phyloP scores from a whole-genome alignment of 2,888 invertebrate species.

The Schizotus pectinicornis region DNA sequence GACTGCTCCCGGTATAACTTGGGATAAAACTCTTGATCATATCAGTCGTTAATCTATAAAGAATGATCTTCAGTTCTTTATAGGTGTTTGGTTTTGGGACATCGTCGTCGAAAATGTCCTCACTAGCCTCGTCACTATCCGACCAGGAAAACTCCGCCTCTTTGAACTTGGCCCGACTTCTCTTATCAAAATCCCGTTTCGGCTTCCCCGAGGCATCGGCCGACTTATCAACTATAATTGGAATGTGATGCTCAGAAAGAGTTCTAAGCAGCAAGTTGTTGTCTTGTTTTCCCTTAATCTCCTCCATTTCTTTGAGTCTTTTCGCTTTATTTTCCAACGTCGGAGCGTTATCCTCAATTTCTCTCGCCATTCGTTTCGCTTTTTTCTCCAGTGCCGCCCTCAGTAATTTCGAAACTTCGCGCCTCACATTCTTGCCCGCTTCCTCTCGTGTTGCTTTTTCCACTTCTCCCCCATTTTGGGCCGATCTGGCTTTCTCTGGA shows the following conservation, averaged over 20 bases:
- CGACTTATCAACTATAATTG: conserved; percentile 30
- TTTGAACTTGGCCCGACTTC: not conserved
- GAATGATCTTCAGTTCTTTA: conserved; percentile 21
- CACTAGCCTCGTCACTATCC: too few relatives aligned
- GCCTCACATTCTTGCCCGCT: too few relatives aligned
- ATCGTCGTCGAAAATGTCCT: too few relatives aligned
- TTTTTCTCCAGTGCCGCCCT: too few relatives aligned
- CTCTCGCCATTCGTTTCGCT: too few relatives aligned
- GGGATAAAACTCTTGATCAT: conserved; percentile 25
- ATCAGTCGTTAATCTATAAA: conserved; percentile 18
- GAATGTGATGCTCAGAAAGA: conserved; percentile 30
- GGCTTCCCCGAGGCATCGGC: not conserved
- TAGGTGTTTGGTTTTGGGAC: conserved; percentile 16
- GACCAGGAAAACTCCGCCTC: not conserved
- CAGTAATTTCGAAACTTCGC: too few relatives aligned
- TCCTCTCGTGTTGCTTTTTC: too few relatives aligned
- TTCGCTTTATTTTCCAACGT: too few relatives aligned
- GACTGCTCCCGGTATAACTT: not conserved
- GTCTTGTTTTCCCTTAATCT: conserved; percentile 1
- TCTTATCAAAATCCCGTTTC: conserved; percentile 2
- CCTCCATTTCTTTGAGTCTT: too few relatives aligned
- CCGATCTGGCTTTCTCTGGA: too few relatives aligned
- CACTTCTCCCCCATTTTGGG: too few relatives aligned
- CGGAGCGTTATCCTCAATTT: too few relatives aligned
- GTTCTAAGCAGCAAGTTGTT: conserved; percentile 14